Evolutionary conservation across 1,140 invertebrate species (phyloP), one percentile per base, ranked within the genome.

Genomic region (Parasteatoda tepidariorum): DNA sequence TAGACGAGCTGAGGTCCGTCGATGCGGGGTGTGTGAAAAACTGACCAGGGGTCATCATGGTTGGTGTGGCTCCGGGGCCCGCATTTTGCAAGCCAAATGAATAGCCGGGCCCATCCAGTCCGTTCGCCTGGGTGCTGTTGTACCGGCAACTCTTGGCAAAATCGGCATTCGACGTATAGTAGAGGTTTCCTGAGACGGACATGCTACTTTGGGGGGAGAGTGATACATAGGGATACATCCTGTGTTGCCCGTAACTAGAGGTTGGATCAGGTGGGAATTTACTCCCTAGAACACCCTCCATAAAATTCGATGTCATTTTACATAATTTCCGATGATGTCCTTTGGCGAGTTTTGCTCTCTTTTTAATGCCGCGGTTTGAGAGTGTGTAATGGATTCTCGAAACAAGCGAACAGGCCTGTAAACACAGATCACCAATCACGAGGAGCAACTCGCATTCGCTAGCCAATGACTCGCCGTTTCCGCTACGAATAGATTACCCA

Each of bases 301-400:
- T 96, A 92, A 96, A 96, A 93, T 97, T 97, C 91, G 94, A 95
- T 94, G 94, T 96, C 95, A 97, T 96, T 92, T 92, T 93, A 81
- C 75, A 31, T 26, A 30, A 61, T 57, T 11, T 24, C 28, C 41
- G 11, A 55, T 54, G 22, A 13, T 13, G 22, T 13, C 67, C 18
- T n/a, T 15, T n/a, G 22, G 59, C n/a, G 41, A 26, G 15, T 70
- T 41, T 41, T 24, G 11, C 28, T 61, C 22, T 34, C 9, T 26
- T 73, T 70, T 59, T 26, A 38, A 24, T 82, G 82, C 67, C 28
- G 33, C 22, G 67, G 24, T 24, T 61, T 61, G 59, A 38, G 67
- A 62, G 38, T 68, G 76, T 34, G 59, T 68, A 64, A 68, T 78
- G 70, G 68, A 66, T 79, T 48, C 38, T 48, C 38, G 38, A 48